Conservation (phyloP, 1,140 invertebrate species). For the Pseudomyrmex dendroicus region DNA sequence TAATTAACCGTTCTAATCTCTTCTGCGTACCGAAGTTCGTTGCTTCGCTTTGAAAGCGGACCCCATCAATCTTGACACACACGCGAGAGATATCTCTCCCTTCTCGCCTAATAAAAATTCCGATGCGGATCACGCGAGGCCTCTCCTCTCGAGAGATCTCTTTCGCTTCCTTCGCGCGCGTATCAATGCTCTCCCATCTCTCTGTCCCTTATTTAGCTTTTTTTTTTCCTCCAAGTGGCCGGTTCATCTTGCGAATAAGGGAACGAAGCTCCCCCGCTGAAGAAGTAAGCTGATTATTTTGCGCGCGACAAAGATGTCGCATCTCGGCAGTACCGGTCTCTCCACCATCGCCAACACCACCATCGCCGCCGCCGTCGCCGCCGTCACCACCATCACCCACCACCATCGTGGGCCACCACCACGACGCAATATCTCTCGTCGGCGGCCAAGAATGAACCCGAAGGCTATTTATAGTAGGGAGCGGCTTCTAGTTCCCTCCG, state of each 20-base stretch:
- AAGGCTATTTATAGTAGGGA: constrained; percentile 76
- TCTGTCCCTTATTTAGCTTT: neutral
- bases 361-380: no score
- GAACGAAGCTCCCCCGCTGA: no score
- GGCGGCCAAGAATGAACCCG: constrained; percentile 63
- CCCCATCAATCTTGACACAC: neutral
- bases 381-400: neutral
- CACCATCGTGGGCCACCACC: no score
- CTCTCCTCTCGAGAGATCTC: neutral
- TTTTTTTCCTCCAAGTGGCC: no score
- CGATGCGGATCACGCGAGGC: neutral
- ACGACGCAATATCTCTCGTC: no score
- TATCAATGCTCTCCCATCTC: neutral
- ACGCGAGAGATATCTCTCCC: neutral
- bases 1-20: no score
- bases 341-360: no score
- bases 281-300: no score
- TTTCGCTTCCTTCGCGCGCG: neutral
- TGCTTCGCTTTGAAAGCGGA: neutral
- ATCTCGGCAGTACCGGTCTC: no score
- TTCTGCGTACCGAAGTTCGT: neutral
- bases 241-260: no score
- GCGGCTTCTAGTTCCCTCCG: constrained; percentile 73
- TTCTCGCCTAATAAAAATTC: constrained; percentile 30
- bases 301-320: no score